Evolutionary conservation across 2,888 invertebrate species (phyloP).

Genomic region (Mimas tiliae): DNA sequence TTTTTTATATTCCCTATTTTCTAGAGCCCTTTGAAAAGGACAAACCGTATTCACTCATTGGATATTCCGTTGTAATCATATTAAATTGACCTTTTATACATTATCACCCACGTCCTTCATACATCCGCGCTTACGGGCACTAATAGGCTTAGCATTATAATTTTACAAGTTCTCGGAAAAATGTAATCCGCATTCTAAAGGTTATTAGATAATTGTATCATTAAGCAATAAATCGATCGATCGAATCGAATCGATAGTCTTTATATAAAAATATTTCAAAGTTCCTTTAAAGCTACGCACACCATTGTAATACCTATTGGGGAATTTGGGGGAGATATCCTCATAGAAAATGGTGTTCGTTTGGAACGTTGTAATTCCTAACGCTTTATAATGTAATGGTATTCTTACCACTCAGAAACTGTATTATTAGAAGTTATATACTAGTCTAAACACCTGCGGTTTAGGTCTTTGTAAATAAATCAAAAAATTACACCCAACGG

Average conservation of each 20-base stretch:
- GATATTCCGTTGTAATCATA: not conserved
- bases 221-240: constrained; percentile 3
- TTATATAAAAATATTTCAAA: constrained; percentile 2
- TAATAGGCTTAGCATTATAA: constrained; percentile 18
- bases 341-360: not conserved
- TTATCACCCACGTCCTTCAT: constrained; percentile 12
- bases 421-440: no score
- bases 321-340: not conserved
- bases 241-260: no score
- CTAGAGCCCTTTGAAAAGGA: no score
- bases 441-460: no score
- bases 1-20: no score
- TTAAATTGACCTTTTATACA: constrained; percentile 6
- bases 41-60: no score
- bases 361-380: not conserved
- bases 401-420: no score
- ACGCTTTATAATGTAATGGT: no score
- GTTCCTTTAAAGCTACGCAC: constrained; percentile 6
- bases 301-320: not conserved
- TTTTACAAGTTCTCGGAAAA: constrained; percentile 24
- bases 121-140: constrained; percentile 6
- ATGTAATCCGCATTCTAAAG: constrained; percentile 17
- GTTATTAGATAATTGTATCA: constrained; percentile 17
- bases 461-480: no score
- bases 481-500: no score